Percentiles rank a stretch among this genome's conserved stretches.
Evolutionary conservation across 2,888 invertebrate species (phyloP).

Genomic region (Lysandra bellargus): DNA sequence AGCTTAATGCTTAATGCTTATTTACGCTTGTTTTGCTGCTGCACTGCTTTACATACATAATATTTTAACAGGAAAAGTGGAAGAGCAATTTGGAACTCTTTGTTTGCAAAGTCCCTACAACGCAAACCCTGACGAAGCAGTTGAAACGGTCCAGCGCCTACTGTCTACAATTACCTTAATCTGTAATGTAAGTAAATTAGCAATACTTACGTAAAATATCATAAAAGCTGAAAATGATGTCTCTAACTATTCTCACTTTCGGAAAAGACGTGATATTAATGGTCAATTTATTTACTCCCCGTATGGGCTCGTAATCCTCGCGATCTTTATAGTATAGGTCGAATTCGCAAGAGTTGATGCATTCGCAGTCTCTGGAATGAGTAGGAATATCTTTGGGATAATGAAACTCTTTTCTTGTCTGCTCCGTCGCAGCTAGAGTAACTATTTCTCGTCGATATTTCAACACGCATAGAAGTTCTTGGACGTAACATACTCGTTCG

Average conservation of each 20-base stretch:
- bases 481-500: slow-evolving; percentile 62
- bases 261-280: slow-evolving; percentile 83
- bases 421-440: slow-evolving; percentile 53
- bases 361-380: slow-evolving; percentile 60
- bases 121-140: not conserved
- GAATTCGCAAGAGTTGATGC: slow-evolving; percentile 62
- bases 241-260: slow-evolving; percentile 83
- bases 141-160: not conserved
- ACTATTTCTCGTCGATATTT: slow-evolving; percentile 59
- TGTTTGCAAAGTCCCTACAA: not conserved
- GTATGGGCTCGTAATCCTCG: slow-evolving; percentile 51
- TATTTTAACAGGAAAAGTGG: not conserved
- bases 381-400: slow-evolving; percentile 51
- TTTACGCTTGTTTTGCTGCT: not conserved
- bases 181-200: not conserved
- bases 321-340: slow-evolving; percentile 61
- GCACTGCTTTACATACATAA: not conserved
- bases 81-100: not conserved
- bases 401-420: slow-evolving; percentile 48
- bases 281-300: slow-evolving; percentile 52
- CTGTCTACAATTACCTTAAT: not conserved
- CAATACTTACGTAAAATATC: slow-evolving; percentile 84
- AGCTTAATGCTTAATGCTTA: too few species aligned
- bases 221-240: slow-evolving; percentile 84
- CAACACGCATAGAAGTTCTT: slow-evolving; percentile 60